These are phyloP conservation scores for Biston stratarius DNA, from an alignment of 2,888 invertebrate species.

Conservation along the genomic window DNA sequence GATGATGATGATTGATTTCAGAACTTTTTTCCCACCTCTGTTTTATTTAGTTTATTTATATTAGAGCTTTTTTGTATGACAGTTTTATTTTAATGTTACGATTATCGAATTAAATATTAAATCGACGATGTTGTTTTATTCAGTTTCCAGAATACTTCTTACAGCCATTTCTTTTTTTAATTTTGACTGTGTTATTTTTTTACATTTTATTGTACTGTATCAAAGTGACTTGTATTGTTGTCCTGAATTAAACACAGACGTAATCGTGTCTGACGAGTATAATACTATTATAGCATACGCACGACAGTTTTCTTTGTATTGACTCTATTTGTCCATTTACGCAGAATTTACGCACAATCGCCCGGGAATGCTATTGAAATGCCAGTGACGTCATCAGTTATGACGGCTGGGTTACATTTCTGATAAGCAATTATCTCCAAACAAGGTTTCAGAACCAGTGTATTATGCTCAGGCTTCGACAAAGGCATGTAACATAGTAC, in stretches of 20 bases:
- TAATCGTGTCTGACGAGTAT: too few species aligned
- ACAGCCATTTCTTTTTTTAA: too few species aligned
- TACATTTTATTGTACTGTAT: background rate
- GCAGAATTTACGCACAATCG: slow-evolving; percentile 4
- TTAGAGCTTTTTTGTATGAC: slow-evolving; percentile 52
- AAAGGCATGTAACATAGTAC: too few species aligned
- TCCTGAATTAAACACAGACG: too few species aligned
- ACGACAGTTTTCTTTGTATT: background rate
- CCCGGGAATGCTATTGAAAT: background rate
- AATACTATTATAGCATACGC: background rate
- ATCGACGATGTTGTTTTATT: slow-evolving; percentile 30
- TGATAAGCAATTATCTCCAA: background rate
- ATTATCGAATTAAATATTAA: slow-evolving; percentile 53
- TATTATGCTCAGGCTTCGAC: background rate
- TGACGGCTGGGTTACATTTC: background rate
- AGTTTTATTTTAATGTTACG: slow-evolving; percentile 49
- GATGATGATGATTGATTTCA: slow-evolving; percentile 21
- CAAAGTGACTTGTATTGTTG: too few species aligned
- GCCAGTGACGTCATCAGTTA: slow-evolving; percentile 3
- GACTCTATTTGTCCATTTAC: background rate
- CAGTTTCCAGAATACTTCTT: background rate
- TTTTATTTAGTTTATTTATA: slow-evolving; percentile 41
- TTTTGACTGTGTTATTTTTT: background rate
- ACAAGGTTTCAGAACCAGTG: background rate
- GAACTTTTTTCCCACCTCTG: slow-evolving; percentile 55